Evolutionary conservation across 2,113 vertebrate species (phyloP).

Genomic region (Varanus salvator): DNA sequence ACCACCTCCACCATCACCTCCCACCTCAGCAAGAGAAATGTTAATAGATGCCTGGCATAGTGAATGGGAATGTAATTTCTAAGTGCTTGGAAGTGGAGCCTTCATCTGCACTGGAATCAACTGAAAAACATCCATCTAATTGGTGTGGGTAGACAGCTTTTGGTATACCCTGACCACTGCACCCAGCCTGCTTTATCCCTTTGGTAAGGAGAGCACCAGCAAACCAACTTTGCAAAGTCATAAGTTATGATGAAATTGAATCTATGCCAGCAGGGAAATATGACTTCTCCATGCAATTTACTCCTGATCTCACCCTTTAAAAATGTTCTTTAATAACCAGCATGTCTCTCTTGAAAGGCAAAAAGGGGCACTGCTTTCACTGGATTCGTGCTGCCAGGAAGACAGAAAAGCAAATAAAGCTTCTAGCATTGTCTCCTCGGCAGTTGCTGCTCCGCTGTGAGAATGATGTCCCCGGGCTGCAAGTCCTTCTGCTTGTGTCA

Average conservation of each 20-base stretch:
- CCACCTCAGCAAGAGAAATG: not conserved
- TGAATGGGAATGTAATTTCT: not conserved
- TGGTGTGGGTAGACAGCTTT: conserved; percentile 25
- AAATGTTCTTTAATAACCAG: not conserved
- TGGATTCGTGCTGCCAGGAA: not conserved
- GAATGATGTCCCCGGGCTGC: not conserved
- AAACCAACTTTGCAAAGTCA: not conserved
- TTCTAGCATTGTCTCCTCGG: rapidly evolving
- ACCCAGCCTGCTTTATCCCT: too few species aligned
- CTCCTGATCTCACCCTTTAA: not conserved
- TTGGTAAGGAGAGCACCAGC: too few species aligned
- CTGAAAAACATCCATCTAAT: not conserved
- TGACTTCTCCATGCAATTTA: not conserved
- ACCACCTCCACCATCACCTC: not conserved
- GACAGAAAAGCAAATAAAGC: conserved; percentile 8
- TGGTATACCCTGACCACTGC: not conserved
- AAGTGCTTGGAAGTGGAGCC: not conserved
- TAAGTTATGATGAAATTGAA: not conserved
- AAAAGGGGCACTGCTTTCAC: conserved; percentile 23
- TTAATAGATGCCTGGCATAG: not conserved
- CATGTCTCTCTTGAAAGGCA: not conserved
- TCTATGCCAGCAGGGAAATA: not conserved
- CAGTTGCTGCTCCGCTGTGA: rapidly evolving
- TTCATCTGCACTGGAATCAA: not conserved
- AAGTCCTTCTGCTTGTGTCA: not conserved